A percentile compares a stretch with the other conserved stretches of the same genome.
These are phyloP conservation scores for Thymelicus sylvestris DNA, from an alignment of 2,888 invertebrate genomes.

Conservation along the genomic window DNA sequence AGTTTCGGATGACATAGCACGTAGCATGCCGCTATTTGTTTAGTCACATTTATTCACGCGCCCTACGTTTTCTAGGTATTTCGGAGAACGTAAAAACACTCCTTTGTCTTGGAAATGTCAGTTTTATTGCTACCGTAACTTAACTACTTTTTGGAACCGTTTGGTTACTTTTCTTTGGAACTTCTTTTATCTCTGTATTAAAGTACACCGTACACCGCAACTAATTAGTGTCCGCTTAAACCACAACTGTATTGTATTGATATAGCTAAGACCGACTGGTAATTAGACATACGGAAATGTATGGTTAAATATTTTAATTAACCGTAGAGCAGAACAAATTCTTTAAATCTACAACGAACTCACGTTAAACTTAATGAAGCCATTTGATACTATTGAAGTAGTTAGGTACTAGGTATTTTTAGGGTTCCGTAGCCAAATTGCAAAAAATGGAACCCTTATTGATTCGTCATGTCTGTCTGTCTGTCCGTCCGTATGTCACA, in stretches of 20 bases:
- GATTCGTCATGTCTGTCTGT: too few species aligned
- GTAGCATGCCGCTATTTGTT: slow-evolving; percentile 24
- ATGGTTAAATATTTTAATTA: neutral
- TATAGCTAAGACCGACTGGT: neutral
- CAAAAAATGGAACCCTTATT: too few species aligned
- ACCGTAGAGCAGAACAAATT: neutral
- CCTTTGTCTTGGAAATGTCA: slow-evolving; percentile 60
- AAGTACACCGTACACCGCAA: slow-evolving; percentile 22
- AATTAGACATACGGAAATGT: neutral
- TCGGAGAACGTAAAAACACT: slow-evolving; percentile 49
- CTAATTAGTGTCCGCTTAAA: slow-evolving; percentile 18
- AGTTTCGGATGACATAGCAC: slow-evolving; percentile 33
- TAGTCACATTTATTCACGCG: slow-evolving; percentile 28
- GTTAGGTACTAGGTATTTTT: too few species aligned
- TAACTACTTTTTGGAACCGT: slow-evolving; percentile 41
- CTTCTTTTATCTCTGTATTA: slow-evolving; percentile 24
- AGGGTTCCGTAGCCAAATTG: too few species aligned
- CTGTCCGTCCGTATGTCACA: too few species aligned
- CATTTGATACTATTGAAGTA: too few species aligned
- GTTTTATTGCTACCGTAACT: slow-evolving; percentile 76
- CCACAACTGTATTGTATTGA: slow-evolving; percentile 10
- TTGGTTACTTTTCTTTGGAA: slow-evolving; percentile 25
- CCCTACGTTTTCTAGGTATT: slow-evolving; percentile 40
- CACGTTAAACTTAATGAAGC: too few species aligned
- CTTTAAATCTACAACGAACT: slow-evolving; percentile 1